A percentile compares a stretch with the other conserved stretches of the same genome.
Conservation (phyloP, 2,113 vertebrate species). For the Chaenocephalus aceratus region DNA sequence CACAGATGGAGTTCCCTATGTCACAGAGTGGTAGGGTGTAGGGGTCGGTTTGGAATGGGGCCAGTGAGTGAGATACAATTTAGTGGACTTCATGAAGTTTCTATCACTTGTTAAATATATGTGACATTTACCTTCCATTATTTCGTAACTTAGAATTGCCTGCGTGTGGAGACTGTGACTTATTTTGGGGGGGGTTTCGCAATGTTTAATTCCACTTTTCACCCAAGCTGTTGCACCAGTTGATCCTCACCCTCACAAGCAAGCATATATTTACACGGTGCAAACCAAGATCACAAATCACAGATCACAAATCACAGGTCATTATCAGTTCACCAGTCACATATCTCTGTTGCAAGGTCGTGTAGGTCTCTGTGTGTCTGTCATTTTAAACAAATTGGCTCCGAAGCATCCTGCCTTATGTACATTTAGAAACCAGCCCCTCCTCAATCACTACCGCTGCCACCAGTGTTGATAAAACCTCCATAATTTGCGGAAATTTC, state of each 20-base stretch:
- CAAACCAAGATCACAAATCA: not conserved
- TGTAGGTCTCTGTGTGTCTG: constrained; percentile 40
- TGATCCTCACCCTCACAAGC: constrained; percentile 8
- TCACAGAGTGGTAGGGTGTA: too few relatives aligned
- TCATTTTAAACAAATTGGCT: constrained; percentile 50
- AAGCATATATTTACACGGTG: constrained; percentile 25
- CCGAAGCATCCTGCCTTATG: constrained; percentile 65
- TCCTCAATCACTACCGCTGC: constrained; percentile 17
- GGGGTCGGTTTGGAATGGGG: too few relatives aligned
- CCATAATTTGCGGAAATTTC: constrained; percentile 59
- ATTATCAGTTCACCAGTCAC: constrained; percentile 45
- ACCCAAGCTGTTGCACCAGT: constrained; percentile 17
- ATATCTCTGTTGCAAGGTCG: constrained; percentile 29
- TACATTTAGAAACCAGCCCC: constrained; percentile 65
- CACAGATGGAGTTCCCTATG: too few relatives aligned
- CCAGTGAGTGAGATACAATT: too few relatives aligned
- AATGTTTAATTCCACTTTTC: constrained; percentile 14
- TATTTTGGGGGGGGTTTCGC: not conserved
- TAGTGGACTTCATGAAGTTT: not conserved
- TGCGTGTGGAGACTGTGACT: not conserved
- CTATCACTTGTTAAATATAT: not conserved
- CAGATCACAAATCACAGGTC: constrained; percentile 30
- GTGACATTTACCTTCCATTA: not conserved
- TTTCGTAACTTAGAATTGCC: not conserved
- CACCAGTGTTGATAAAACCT: constrained; percentile 61